A percentile compares a stretch with the other conserved stretches of the same genome.
Evolutionary conservation across 2,113 vertebrate species (phyloP).

Genomic region (Brienomyrus longianalis): DNA sequence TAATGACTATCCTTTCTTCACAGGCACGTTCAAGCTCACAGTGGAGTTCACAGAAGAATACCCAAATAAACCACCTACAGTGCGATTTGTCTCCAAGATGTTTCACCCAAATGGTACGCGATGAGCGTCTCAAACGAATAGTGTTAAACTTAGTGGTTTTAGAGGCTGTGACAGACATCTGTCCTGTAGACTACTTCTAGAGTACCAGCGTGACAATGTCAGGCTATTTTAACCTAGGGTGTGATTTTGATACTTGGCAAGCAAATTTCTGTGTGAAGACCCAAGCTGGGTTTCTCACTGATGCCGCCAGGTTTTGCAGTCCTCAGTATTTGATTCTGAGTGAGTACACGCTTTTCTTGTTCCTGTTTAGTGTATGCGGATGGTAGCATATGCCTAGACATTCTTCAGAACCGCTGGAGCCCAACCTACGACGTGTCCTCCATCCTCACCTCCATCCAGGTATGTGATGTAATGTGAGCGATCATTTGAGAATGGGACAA

Average conservation of each 20-base stretch:
- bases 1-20: conserved; percentile 19
- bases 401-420: conserved; percentile 98
- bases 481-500: not conserved
- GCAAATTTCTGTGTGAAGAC: not conserved
- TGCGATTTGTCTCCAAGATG: conserved; percentile 99
- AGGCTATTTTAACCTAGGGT: not conserved
- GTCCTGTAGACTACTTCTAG: not conserved
- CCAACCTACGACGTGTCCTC: conserved; percentile 96
- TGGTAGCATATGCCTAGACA: conserved; percentile 99
- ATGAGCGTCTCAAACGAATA: conserved; percentile 29
- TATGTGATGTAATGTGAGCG: conserved; percentile 32
- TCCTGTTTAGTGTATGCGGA: conserved; percentile 83
- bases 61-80: conserved; percentile 95
- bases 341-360: not conserved
- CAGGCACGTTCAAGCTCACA: conserved; percentile 97
- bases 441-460: conserved; percentile 98
- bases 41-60: conserved; percentile 99
- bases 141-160: not conserved
- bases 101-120: conserved; percentile 92
- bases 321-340: not conserved
- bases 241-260: not conserved
- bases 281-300: not conserved
- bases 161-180: not conserved
- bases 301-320: not conserved
- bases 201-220: not conserved